A percentile compares a stretch with the other conserved stretches of the same genome.
These are phyloP conservation scores for Akabosia matsudoensis DNA, from an alignment of 1,140 invertebrate species.

Conservation along the genomic window DNA sequence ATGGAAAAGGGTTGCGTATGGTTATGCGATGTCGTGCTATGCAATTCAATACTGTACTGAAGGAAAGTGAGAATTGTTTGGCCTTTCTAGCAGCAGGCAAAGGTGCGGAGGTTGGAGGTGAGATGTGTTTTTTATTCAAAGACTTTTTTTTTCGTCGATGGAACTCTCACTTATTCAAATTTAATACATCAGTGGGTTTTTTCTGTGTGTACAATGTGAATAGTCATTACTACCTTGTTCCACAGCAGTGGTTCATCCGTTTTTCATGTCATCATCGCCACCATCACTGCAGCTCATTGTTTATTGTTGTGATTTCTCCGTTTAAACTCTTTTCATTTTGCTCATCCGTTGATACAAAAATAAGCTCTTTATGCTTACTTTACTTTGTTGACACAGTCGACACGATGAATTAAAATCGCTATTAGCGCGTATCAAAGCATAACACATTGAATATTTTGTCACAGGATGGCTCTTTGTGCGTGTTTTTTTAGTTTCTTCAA, in stretches of 20 bases:
- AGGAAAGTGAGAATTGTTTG: constrained; percentile 14
- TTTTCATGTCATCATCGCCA: neutral
- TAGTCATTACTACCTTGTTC: constrained; percentile 20
- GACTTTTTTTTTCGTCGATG: too few species aligned
- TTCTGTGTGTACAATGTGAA: neutral
- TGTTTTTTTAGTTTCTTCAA: neutral
- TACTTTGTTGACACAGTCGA: constrained; percentile 19
- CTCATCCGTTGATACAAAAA: constrained; percentile 4
- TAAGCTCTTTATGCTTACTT: neutral
- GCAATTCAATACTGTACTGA: neutral
- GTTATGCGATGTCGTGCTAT: neutral
- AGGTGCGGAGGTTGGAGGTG: constrained; percentile 16
- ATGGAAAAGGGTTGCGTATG: constrained; percentile 29
- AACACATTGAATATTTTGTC: neutral
- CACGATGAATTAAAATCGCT: neutral
- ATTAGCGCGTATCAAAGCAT: neutral
- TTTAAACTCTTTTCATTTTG: constrained; percentile 18
- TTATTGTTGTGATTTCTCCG: constrained; percentile 14
- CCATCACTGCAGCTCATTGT: neutral
- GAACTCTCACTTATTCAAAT: too few species aligned
- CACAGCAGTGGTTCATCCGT: constrained; percentile 22
- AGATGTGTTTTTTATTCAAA: too few species aligned
- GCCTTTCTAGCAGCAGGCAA: neutral
- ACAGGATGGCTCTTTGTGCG: neutral
- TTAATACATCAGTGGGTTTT: neutral